These are phyloP conservation scores for Drosophila austrosaltans DNA, from an alignment of 2,888 invertebrate species.

Conservation along the genomic window DNA sequence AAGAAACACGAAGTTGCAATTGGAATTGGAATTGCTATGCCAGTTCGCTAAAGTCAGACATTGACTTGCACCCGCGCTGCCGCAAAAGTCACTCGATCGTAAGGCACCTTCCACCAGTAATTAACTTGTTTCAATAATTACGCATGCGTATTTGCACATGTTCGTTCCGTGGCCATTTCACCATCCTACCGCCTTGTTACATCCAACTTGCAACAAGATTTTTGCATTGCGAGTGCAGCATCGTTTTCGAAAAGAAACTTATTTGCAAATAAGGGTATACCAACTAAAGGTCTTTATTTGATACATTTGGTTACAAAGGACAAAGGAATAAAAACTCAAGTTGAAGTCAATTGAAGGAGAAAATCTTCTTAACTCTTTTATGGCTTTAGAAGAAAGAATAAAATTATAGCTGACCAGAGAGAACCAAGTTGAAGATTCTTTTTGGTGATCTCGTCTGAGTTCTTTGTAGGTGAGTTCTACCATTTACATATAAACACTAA, in stretches of 20 bases:
- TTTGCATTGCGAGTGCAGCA: constrained; percentile 76
- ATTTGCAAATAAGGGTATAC: constrained; percentile 3
- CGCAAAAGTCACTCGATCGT: not conserved
- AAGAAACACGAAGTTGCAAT: constrained; percentile 46
- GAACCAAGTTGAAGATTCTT: too few species aligned
- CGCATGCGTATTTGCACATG: constrained; percentile 80
- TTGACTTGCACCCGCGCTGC: constrained; percentile 32
- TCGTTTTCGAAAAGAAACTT: not conserved
- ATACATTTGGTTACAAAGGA: not conserved
- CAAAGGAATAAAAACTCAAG: not conserved
- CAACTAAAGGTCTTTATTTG: not conserved
- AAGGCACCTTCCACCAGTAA: constrained; percentile 72
- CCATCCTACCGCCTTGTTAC: constrained; percentile 27
- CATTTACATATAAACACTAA: too few species aligned
- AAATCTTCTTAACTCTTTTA: too few species aligned
- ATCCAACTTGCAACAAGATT: constrained; percentile 70
- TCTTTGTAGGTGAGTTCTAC: too few species aligned
- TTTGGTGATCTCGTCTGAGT: too few species aligned
- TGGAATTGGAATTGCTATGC: constrained; percentile 24
- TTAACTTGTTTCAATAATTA: constrained; percentile 81
- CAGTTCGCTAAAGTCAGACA: not conserved
- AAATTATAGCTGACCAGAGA: too few species aligned
- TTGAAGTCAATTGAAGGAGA: too few species aligned
- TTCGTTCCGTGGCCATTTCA: constrained; percentile 59
- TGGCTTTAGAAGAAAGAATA: too few species aligned